phyloP scores from a whole-genome alignment of 2,888 invertebrate genomes.

The Thecophora atra region DNA sequence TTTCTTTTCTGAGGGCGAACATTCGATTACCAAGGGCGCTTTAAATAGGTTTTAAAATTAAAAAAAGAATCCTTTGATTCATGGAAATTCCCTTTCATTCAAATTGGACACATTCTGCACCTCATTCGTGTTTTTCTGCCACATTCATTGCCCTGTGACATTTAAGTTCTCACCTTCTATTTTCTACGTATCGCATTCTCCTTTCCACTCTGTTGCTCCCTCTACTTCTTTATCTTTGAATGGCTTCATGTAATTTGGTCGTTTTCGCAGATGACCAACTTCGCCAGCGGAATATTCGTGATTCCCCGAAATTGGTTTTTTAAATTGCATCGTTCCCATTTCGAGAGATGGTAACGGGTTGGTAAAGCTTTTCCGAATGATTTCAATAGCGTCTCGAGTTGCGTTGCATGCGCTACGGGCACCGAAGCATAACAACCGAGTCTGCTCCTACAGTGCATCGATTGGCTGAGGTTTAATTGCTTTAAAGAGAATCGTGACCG shows the following conservation, averaged over 20 bases:
- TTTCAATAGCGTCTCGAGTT: slow-evolving; percentile 26
- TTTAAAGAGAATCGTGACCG: background rate
- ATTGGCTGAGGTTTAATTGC: background rate
- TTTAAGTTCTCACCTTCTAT: background rate
- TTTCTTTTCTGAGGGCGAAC: too few species aligned
- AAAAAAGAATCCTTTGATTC: too few species aligned
- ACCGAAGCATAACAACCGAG: background rate
- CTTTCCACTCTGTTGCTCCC: slow-evolving; percentile 11
- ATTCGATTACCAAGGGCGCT: too few species aligned
- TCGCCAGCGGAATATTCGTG: slow-evolving; percentile 64
- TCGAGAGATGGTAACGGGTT: slow-evolving; percentile 58
- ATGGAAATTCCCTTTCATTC: too few species aligned
- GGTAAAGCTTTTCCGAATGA: slow-evolving; percentile 25
- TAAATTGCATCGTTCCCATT: slow-evolving; percentile 61
- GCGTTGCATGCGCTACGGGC: background rate
- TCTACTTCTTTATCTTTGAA: too few species aligned
- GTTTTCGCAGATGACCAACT: slow-evolving; percentile 55
- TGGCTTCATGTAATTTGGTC: too few species aligned
- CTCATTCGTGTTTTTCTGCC: too few species aligned
- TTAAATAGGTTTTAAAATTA: too few species aligned
- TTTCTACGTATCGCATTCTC: slow-evolving; percentile 23
- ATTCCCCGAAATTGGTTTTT: slow-evolving; percentile 64
- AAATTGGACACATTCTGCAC: too few species aligned
- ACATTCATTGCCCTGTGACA: background rate
- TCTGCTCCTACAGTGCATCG: background rate